Evolutionary conservation across 1,140 invertebrate species (phyloP), one percentile per base, ranked within the genome.

Genomic region (Hesperophylax magnus): DNA sequence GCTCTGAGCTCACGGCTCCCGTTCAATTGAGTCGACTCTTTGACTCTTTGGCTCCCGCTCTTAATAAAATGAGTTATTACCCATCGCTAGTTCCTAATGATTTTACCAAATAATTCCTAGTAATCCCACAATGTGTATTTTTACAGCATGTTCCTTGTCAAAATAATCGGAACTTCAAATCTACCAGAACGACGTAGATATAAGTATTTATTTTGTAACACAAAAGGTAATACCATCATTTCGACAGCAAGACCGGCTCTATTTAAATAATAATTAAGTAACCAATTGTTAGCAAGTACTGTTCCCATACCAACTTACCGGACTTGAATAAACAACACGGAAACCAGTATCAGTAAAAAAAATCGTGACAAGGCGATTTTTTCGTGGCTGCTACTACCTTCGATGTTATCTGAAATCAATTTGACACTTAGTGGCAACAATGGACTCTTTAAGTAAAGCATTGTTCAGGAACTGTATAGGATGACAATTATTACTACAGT

Each of bases 361-460:
- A 76, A 60, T 11, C 22, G 61, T 76, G 72, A 76, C 72, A 27
- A n/a, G 24, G 54, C 56, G 20, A 27, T 76, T 76, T 76, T 34
- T 76, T 5, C 52, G 39, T 47, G 9, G 9, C 11, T 47, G 39
- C 39, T 11, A 47, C 54, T 31, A 15, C 72, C 72, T 20, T 31
- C 39, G 72, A 39, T 58, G 54, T 17, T 58, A 76, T 76, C 72
- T 76, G 7, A 58, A 76, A 76, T 76, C 72, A 58, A 76, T 60
- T 76, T 76, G 72, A 76, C 72, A 76, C 72, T 76, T 76, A 76
- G 27, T 20, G 7, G 17, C 60, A 60, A 76, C 72, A 76, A 76
- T 58, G 56, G 72, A 11, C 39, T 22, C 53, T 58, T n/a, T 76
- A 76, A 76, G 72, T 60, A 76, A 18, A 34, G n/a, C 54, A 76